These are phyloP conservation scores for Pammene aurita DNA, from an alignment of 2,888 invertebrate species.

Conservation along the genomic window DNA sequence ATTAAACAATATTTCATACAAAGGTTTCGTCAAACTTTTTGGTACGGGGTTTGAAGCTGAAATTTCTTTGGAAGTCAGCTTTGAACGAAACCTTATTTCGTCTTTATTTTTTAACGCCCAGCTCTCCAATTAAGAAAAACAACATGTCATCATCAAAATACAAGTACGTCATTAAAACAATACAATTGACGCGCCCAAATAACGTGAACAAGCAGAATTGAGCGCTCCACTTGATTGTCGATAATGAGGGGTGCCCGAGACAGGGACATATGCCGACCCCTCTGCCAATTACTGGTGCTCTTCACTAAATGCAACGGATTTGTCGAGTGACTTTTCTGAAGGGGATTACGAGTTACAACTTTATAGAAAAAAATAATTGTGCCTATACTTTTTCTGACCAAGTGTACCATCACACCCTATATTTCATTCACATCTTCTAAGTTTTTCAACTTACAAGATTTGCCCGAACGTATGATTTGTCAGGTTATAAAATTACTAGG, in stretches of 20 bases:
- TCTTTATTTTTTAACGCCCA: background rate
- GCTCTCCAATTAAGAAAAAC: background rate
- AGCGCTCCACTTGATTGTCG: slow-evolving; percentile 60
- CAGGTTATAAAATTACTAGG: no score
- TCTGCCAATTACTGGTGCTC: slow-evolving; percentile 57
- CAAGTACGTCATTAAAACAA: slow-evolving; percentile 27
- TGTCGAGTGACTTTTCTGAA: no score
- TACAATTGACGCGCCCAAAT: slow-evolving; percentile 47
- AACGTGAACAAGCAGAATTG: slow-evolving; percentile 52
- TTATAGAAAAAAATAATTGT: no score
- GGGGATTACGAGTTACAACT: no score
- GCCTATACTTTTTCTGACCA: no score
- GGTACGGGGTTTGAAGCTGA: no score
- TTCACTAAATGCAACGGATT: background rate
- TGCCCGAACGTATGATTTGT: no score
- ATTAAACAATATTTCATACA: no score
- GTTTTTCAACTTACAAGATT: no score
- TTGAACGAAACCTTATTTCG: background rate
- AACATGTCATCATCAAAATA: slow-evolving; percentile 3
- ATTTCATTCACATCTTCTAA: no score
- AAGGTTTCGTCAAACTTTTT: no score
- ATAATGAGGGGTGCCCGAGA: slow-evolving; percentile 59
- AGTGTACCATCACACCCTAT: no score
- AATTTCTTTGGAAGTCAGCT: background rate
- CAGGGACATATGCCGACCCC: slow-evolving; percentile 71